Conservation (phyloP, 1,140 invertebrate species). For the Lycorma delicatula region DNA sequence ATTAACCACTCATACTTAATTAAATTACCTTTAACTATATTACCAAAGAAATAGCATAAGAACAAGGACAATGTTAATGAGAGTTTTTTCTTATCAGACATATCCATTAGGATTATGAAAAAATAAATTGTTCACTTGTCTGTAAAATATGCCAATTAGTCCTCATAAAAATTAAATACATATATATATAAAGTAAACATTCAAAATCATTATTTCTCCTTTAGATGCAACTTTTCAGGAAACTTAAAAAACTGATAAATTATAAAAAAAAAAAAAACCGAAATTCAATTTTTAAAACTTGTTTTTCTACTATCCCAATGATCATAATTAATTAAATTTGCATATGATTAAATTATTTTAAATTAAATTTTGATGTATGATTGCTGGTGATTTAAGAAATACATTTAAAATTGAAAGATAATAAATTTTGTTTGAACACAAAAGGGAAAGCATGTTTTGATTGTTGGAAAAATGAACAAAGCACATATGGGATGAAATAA, state of each 20-base stretch:
- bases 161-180: too few relatives aligned
- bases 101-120: too few relatives aligned
- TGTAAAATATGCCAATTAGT: too few relatives aligned
- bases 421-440: not conserved
- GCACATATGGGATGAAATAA: not conserved
- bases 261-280: not conserved
- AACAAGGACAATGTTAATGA: too few relatives aligned
- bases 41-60: too few relatives aligned
- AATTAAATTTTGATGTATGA: not conserved
- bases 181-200: not conserved
- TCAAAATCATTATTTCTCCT: constrained; percentile 6
- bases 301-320: not conserved
- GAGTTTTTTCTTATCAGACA: too few relatives aligned
- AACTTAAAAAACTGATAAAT: not conserved
- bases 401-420: not conserved
- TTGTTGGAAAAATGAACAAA: not conserved
- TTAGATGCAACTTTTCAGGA: not conserved
- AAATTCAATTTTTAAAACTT: not conserved
- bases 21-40: too few relatives aligned
- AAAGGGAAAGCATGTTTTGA: not conserved
- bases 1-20: too few relatives aligned
- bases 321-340: not conserved
- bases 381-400: not conserved
- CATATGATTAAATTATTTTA: too few relatives aligned
- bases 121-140: too few relatives aligned